Evolutionary conservation across 2,888 invertebrate species (phyloP).

Genomic region (Lampropteryx suffumata): DNA sequence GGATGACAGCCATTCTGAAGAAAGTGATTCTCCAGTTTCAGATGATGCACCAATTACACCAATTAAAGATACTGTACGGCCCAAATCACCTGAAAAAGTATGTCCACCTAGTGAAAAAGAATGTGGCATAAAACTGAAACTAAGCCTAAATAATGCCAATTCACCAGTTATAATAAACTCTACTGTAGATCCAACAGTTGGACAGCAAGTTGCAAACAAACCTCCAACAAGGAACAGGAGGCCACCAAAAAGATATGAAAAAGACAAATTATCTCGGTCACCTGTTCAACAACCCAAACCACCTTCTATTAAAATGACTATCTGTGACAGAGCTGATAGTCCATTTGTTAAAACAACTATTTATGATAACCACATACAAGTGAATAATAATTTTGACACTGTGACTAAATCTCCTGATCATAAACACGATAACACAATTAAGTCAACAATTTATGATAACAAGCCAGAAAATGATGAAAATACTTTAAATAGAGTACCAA

Average conservation of each 20-base stretch:
- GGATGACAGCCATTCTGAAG: conserved; percentile 65
- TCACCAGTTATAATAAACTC: conserved; percentile 78
- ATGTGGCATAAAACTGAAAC: conserved; percentile 73
- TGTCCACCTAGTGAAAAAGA: conserved; percentile 61
- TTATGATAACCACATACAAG: conserved; percentile 64
- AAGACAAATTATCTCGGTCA: conserved; percentile 46
- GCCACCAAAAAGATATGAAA: conserved; percentile 75
- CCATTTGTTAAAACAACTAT: conserved; percentile 76
- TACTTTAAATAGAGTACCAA: conserved; percentile 84
- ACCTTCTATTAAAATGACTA: conserved; percentile 77
- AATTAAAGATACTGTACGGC: conserved; percentile 36
- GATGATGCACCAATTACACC: conserved; percentile 47
- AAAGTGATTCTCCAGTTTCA: conserved; percentile 58
- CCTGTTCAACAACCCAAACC: conserved; percentile 48
- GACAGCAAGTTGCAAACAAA: conserved; percentile 63
- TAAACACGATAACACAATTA: conserved; percentile 66
- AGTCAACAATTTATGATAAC: conserved; percentile 77
- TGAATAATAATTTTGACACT: conserved; percentile 69
- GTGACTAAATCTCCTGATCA: conserved; percentile 50
- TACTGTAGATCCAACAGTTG: conserved; percentile 75
- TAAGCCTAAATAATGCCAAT: conserved; percentile 75
- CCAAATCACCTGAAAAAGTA: conserved; percentile 45
- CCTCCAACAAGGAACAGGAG: conserved; percentile 66
- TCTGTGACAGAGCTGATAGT: conserved; percentile 77
- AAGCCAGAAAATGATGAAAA: conserved; percentile 66